These are phyloP conservation scores for Bombylius major DNA, from an alignment of 2,888 invertebrate genomes.

Conservation along the genomic window DNA sequence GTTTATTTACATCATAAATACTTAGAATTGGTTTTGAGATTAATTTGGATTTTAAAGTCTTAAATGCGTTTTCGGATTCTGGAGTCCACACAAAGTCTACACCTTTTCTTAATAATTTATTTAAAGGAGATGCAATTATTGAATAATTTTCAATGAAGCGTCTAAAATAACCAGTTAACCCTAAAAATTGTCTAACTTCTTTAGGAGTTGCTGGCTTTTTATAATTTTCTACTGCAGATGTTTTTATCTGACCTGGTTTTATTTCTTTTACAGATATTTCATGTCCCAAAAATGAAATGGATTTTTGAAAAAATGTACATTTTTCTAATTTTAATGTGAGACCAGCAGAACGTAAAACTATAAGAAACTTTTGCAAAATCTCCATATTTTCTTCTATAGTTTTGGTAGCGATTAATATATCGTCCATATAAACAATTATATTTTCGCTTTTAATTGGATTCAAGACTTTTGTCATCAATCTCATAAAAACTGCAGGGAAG, in stretches of 20 bases:
- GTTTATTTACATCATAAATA: no score
- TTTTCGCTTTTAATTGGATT: constrained; percentile 5
- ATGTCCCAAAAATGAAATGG: constrained; percentile 2
- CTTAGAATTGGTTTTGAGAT: no score
- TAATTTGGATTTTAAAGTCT: background rate
- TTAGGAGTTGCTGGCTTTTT: background rate
- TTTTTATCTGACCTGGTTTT: background rate
- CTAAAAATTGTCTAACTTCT: background rate
- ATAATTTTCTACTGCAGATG: background rate
- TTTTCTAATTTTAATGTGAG: constrained; percentile 1
- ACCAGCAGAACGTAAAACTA: background rate
- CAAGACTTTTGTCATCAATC: constrained; percentile 12
- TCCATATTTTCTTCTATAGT: background rate
- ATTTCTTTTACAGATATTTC: background rate
- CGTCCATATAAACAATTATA: constrained; percentile 17
- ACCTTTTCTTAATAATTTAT: background rate
- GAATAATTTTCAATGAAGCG: constrained; percentile 2
- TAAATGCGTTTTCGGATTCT: background rate
- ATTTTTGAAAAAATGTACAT: constrained; percentile 1
- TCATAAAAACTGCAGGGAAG: constrained; percentile 13
- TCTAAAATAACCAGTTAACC: background rate
- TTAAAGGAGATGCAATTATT: constrained; percentile 1
- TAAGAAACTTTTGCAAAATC: no score
- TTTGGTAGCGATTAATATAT: constrained; percentile 14
- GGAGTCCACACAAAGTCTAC: background rate